phyloP scores from a whole-genome alignment of 2,888 invertebrate genomes.

The Siphlonurus alternatus region DNA sequence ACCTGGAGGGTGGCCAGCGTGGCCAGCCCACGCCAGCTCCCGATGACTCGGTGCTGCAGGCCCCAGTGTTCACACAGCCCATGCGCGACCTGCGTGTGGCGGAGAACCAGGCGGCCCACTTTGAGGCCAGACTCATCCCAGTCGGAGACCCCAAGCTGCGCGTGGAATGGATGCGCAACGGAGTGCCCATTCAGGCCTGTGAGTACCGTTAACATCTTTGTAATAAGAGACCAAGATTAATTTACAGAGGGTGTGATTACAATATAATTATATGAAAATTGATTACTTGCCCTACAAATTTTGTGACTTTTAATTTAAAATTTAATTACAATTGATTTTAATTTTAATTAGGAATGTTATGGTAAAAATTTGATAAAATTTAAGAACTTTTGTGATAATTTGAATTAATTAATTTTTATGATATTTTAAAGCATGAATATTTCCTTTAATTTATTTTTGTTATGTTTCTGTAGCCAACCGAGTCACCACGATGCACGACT shows the following conservation, averaged over 20 bases:
- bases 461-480: slow-evolving; percentile 57
- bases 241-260: too few relatives aligned
- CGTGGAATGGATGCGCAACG: slow-evolving; percentile 87
- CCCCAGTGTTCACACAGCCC: slow-evolving; percentile 84
- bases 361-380: too few relatives aligned
- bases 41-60: slow-evolving; percentile 68
- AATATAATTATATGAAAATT: too few relatives aligned
- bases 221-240: too few relatives aligned
- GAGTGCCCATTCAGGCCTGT: slow-evolving; percentile 79
- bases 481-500: slow-evolving; percentile 89
- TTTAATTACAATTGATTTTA: too few relatives aligned
- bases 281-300: background rate
- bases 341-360: too few relatives aligned
- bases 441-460: too few relatives aligned
- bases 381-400: too few relatives aligned
- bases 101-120: slow-evolving; percentile 85
- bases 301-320: background rate
- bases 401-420: too few relatives aligned
- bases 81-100: slow-evolving; percentile 70
- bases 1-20: slow-evolving; percentile 63
- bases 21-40: slow-evolving; percentile 54
- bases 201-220: slow-evolving; percentile 25
- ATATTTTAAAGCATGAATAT: too few relatives aligned
- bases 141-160: slow-evolving; percentile 85
- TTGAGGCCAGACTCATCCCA: slow-evolving; percentile 85